Conservation (phyloP, 1,140 invertebrate genomes). For the Telenomus remus region DNA sequence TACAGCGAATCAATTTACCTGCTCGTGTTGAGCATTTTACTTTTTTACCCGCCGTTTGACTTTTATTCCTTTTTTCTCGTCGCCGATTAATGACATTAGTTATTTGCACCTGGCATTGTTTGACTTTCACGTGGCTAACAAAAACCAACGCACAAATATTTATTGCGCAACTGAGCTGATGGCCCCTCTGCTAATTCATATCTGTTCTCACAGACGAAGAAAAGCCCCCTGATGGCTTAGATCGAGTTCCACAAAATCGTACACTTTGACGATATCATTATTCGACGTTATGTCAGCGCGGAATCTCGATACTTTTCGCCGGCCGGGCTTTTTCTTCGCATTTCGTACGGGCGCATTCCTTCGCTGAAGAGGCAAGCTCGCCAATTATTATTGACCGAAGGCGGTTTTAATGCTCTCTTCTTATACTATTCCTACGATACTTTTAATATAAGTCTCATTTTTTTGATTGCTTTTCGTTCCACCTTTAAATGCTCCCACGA, state of each 20-base stretch:
- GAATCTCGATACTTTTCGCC: conserved; percentile 32
- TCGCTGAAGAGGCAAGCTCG: conserved; percentile 72
- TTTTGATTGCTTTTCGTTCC: conserved; percentile 37
- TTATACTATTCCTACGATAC: too few relatives aligned
- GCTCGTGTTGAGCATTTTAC: conserved; percentile 27
- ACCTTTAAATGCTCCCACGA: conserved; percentile 41
- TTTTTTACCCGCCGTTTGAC: conserved; percentile 41
- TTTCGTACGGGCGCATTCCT: conserved; percentile 63
- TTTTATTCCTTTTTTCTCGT: too few relatives aligned
- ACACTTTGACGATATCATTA: conserved; percentile 48
- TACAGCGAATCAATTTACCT: conserved; percentile 51
- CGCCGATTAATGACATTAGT: conserved; percentile 54
- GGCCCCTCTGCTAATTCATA: too few relatives aligned
- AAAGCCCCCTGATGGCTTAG: too few relatives aligned
- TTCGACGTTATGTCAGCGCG: conserved; percentile 45
- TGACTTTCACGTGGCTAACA: conserved; percentile 24
- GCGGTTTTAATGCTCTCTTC: conserved; percentile 66
- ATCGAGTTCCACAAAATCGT: too few relatives aligned
- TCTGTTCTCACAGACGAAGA: too few relatives aligned
- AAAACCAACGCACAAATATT: conserved; percentile 29
- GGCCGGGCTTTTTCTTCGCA: conserved; percentile 8
- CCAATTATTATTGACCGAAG: conserved; percentile 70
- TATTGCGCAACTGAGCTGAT: conserved; percentile 4
- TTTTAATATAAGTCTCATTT: too few relatives aligned
- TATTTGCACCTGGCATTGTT: conserved; percentile 46